These are phyloP conservation scores for Diadegma fenestrale DNA, from an alignment of 2,888 invertebrate genomes.

Conservation along the genomic window DNA sequence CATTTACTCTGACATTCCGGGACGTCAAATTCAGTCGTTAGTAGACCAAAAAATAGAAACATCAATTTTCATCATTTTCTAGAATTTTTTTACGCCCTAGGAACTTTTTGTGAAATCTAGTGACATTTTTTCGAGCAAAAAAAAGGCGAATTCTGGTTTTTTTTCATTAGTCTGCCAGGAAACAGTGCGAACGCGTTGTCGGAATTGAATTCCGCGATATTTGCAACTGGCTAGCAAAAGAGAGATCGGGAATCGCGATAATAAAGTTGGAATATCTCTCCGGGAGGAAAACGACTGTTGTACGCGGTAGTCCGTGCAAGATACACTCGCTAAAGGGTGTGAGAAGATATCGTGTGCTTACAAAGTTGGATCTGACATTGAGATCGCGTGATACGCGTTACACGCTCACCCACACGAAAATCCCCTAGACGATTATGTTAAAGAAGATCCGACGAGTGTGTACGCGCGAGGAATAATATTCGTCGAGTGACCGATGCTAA, in stretches of 20 bases:
- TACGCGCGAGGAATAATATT: conserved; percentile 3
- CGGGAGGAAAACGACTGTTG: conserved; percentile 30
- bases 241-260: conserved; percentile 50
- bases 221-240: conserved; percentile 19
- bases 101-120: not conserved
- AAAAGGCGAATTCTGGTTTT: not conserved
- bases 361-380: conserved; percentile 49
- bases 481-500: conserved; percentile 15
- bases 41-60: too few relatives aligned
- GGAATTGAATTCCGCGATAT: conserved; percentile 68
- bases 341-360: conserved; percentile 50
- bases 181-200: not conserved
- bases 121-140: not conserved
- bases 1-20: not conserved
- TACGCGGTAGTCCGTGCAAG: conserved; percentile 68
- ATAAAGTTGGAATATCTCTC: conserved; percentile 45
- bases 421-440: not conserved
- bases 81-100: not conserved
- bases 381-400: conserved; percentile 67
- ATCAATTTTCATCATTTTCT: not conserved
- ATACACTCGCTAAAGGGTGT: conserved; percentile 35
- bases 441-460: not conserved
- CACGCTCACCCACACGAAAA: conserved; percentile 25
- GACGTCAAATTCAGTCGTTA: not conserved
- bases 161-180: not conserved